These are phyloP conservation scores for Tachuris rubrigastra DNA, from an alignment of 2,113 vertebrate genomes.

Conservation along the genomic window DNA sequence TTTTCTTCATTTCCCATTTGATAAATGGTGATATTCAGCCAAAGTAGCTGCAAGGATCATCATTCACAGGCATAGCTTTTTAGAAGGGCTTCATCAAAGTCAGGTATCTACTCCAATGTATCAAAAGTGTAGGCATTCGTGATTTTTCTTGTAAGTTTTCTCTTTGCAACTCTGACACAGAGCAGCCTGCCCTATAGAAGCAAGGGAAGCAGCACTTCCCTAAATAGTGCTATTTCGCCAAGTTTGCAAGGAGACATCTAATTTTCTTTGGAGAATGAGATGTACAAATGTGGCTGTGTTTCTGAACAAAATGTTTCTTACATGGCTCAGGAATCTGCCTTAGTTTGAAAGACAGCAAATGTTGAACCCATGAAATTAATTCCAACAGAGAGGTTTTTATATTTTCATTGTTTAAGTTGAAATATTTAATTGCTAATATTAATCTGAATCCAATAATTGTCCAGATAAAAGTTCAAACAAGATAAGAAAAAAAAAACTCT, in stretches of 20 bases:
- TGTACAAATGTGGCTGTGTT: background rate
- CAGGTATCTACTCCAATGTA: background rate
- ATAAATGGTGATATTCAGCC: constrained; percentile 6
- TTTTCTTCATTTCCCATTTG: constrained; percentile 20
- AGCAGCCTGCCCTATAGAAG: background rate
- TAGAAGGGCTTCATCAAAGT: constrained; percentile 36
- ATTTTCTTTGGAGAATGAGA: background rate
- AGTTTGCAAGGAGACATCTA: background rate
- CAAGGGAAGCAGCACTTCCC: background rate
- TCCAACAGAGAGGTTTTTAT: background rate
- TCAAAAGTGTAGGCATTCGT: background rate
- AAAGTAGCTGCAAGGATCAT: background rate
- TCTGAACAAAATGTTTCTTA: background rate
- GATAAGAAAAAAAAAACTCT: background rate
- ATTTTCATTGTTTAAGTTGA: background rate
- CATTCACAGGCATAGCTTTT: constrained; percentile 1
- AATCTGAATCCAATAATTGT: background rate
- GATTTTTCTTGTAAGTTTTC: constrained; percentile 11
- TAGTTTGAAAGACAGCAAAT: background rate
- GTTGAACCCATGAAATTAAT: background rate
- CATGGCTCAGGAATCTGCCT: background rate
- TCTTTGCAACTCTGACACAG: background rate
- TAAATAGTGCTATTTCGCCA: background rate
- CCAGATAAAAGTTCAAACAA: background rate
- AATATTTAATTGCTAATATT: background rate